Evolutionary conservation across 2,797 vertebrate species (phyloP), one percentile per base, ranked within the genome.

Genomic region (Anabas testudineus): DNA sequence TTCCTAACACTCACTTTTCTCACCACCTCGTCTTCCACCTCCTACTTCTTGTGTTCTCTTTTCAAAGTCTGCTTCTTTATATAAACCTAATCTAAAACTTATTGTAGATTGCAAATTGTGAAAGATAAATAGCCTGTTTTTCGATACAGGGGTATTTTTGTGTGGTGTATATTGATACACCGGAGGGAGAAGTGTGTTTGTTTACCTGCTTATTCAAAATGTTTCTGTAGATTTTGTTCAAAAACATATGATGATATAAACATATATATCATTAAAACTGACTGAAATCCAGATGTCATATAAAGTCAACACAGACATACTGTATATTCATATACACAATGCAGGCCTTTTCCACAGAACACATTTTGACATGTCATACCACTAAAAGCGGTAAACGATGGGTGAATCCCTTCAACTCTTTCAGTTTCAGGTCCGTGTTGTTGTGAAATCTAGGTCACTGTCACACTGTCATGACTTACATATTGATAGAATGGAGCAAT

Each of bases 1-100:
- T 67, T 61, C 22, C 19, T 57, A 7, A 56, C 42, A 13, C 14
- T 54, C 32, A 32, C 21, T 34, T 52, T 46, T 58, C 28, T 14
- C 37, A 15, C 32, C n/a, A 0, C 36, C 2, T 60, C 55, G 10
- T 45, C 22, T 45, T 41, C 13, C n/a, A 36, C 32, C 26, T 48
- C 15, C 43, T 54, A 15, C 39, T 22, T 4, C 32, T 51, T 16
- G 10, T 21, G 39, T 5, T 26, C 10, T 2, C 8, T 34, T 56
- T 57, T 48, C 28, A 34, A 32, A 49, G 28, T 12, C 9, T 16
- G 3, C 12, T 30, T 53, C 3, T 39, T 22, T 21, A 19, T 24
- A 28, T 24, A 12, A 43, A 14, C 48, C 22, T 19, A 5, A 6
- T 34, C 19, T 42, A 10, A 48, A 55, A 55, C 18, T n/a, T 65